These are phyloP conservation scores for Symphodus melops DNA, from an alignment of 2,113 vertebrate genomes.

Conservation along the genomic window DNA sequence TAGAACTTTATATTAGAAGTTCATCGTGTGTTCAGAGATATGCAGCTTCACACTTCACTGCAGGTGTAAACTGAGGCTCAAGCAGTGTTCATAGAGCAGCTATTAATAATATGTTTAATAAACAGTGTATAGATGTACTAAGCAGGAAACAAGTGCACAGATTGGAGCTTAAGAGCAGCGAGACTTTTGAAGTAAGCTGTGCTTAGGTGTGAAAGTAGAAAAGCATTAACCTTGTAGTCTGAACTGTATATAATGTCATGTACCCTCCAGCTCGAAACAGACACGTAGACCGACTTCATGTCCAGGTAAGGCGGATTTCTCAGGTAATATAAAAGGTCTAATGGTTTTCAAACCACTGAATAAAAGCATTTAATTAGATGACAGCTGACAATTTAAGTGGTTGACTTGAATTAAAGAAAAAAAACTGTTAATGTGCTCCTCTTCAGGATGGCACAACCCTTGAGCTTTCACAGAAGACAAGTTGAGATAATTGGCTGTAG, in stretches of 20 bases:
- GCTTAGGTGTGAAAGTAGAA: neutral
- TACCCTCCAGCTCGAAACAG: too few species aligned
- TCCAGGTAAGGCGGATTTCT: too few species aligned
- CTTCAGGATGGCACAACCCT: neutral
- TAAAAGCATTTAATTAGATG: too few species aligned
- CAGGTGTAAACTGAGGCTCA: slow-evolving; percentile 17
- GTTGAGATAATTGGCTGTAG: neutral
- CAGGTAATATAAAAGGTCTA: too few species aligned
- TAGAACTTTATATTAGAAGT: neutral
- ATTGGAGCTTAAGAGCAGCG: too few species aligned
- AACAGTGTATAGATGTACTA: neutral
- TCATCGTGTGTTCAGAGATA: neutral
- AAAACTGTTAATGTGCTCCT: neutral
- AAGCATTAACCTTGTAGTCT: neutral
- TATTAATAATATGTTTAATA: neutral
- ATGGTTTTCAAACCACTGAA: too few species aligned
- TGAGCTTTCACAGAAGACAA: neutral
- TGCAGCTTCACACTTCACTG: slow-evolving; percentile 4
- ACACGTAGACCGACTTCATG: too few species aligned
- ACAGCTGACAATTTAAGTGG: too few species aligned
- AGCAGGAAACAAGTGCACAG: too few species aligned
- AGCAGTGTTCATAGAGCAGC: slow-evolving; percentile 20
- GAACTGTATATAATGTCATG: too few species aligned
- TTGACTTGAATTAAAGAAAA: too few species aligned
- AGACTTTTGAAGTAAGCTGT: too few species aligned